A percentile compares a stretch with the other conserved stretches of the same genome.
Conservation (phyloP, 2,888 invertebrate genomes). For the Oxycera nigricornis region DNA sequence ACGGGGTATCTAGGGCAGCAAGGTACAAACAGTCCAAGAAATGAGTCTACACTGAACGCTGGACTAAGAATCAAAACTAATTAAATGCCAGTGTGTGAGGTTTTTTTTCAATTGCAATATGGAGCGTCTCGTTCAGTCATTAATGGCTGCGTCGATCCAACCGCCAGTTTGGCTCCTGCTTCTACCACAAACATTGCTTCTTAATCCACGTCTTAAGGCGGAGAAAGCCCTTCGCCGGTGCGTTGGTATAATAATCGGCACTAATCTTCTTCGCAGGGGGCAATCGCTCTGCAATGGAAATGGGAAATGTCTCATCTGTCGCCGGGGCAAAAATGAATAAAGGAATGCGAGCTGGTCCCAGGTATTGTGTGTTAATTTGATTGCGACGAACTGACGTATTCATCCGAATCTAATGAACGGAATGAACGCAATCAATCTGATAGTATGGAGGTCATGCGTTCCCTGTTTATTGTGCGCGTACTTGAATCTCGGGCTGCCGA, state of each 20-base stretch:
- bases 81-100: too few species aligned
- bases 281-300: background rate
- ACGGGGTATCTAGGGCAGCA: too few species aligned
- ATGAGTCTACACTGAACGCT: too few species aligned
- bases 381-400: background rate
- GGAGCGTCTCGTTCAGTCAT: too few species aligned
- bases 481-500: background rate
- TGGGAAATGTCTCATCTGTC: slow-evolving; percentile 37
- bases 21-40: too few species aligned
- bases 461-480: background rate
- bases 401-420: slow-evolving; percentile 26
- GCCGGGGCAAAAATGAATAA: background rate
- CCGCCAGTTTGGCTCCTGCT: too few species aligned
- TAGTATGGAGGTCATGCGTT: slow-evolving; percentile 23
- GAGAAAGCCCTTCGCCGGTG: too few species aligned
- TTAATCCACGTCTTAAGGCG: too few species aligned
- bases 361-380: slow-evolving; percentile 30
- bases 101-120: too few species aligned
- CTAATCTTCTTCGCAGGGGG: slow-evolving; percentile 35
- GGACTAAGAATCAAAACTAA: too few species aligned
- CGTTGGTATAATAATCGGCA: slow-evolving; percentile 24
- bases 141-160: too few species aligned
- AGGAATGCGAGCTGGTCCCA: slow-evolving; percentile 8
- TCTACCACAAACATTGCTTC: too few species aligned
- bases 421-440: slow-evolving; percentile 28